A percentile compares a stretch with the other conserved stretches of the same genome.
Conservation (phyloP, 2,888 invertebrate species). For the Pollenia amentaria region DNA sequence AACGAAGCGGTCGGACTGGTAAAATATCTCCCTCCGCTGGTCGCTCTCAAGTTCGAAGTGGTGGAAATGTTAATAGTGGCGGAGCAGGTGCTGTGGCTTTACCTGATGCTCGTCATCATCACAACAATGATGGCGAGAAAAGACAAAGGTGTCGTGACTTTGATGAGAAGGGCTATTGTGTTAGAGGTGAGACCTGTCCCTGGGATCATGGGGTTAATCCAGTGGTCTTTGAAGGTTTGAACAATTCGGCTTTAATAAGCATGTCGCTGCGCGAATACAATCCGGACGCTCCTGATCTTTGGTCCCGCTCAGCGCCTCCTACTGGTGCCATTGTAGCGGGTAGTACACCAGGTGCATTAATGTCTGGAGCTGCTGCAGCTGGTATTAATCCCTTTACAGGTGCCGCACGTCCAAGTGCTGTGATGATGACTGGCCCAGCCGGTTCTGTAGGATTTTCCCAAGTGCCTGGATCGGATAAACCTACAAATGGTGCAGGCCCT, state of each 20-base stretch:
- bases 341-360: slow-evolving; percentile 70
- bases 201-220: slow-evolving; percentile 99
- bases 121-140: slow-evolving; percentile 80
- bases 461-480: slow-evolving; percentile 72
- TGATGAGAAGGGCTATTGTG: slow-evolving; percentile 97
- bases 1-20: slow-evolving; percentile 75
- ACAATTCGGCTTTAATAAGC: slow-evolving; percentile 82
- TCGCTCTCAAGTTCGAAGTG: slow-evolving; percentile 70
- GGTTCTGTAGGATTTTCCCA: slow-evolving; percentile 75
- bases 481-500: slow-evolving; percentile 76
- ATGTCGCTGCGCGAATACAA: slow-evolving; percentile 88
- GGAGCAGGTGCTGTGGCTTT: slow-evolving; percentile 76
- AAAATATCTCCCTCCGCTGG: slow-evolving; percentile 74
- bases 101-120: slow-evolving; percentile 78
- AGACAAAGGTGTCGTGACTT: slow-evolving; percentile 94
- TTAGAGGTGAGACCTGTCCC: slow-evolving; percentile 97
- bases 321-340: slow-evolving; percentile 74
- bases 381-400: slow-evolving; percentile 82
- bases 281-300: slow-evolving; percentile 92
- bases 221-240: slow-evolving; percentile 95
- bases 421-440: slow-evolving; percentile 77
- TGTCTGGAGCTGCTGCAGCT: slow-evolving; percentile 75
- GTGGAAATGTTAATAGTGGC: slow-evolving; percentile 48
- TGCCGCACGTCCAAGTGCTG: slow-evolving; percentile 80
- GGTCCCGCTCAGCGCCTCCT: slow-evolving; percentile 82